Evolutionary conservation across 1,140 invertebrate species (phyloP).

Genomic region (Panagrolaimus sp.): DNA sequence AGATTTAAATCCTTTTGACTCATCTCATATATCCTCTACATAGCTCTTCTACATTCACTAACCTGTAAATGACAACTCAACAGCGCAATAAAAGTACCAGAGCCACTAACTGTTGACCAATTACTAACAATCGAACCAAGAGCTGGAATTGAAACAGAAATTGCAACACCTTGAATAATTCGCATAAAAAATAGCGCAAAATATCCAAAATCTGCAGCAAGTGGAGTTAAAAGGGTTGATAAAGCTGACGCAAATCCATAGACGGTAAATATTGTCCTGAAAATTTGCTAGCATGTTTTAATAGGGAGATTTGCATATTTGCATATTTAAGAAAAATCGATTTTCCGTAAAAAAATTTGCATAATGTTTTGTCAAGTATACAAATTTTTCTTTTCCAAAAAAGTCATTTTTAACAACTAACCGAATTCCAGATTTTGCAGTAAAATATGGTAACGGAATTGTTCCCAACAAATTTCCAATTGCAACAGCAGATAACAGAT

Average conservation of each 20-base stretch:
- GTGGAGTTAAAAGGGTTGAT: slow-evolving; percentile 43
- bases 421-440: slow-evolving; percentile 15
- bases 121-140: slow-evolving; percentile 40
- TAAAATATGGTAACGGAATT: slow-evolving; percentile 30
- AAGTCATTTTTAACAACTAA: too few species aligned
- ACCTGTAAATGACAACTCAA: slow-evolving; percentile 47
- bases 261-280: slow-evolving; percentile 38
- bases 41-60: too few species aligned
- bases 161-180: slow-evolving; percentile 49
- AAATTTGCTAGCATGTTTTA: slow-evolving; percentile 12
- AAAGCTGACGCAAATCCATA: slow-evolving; percentile 53
- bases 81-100: slow-evolving; percentile 48
- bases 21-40: too few species aligned
- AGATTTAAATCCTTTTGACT: too few species aligned
- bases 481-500: slow-evolving; percentile 40
- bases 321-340: too few species aligned
- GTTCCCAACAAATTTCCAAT: slow-evolving; percentile 38
- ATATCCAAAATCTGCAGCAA: slow-evolving; percentile 38
- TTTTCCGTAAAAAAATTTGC: neutral
- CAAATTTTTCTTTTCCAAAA: too few species aligned
- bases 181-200: slow-evolving; percentile 32
- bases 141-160: slow-evolving; percentile 47
- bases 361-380: neutral
- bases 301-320: too few species aligned
- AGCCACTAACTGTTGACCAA: slow-evolving; percentile 42